Base-by-base conservation (phyloP, 2,113 vertebrate species). In the Pipra filicauda region DNA sequence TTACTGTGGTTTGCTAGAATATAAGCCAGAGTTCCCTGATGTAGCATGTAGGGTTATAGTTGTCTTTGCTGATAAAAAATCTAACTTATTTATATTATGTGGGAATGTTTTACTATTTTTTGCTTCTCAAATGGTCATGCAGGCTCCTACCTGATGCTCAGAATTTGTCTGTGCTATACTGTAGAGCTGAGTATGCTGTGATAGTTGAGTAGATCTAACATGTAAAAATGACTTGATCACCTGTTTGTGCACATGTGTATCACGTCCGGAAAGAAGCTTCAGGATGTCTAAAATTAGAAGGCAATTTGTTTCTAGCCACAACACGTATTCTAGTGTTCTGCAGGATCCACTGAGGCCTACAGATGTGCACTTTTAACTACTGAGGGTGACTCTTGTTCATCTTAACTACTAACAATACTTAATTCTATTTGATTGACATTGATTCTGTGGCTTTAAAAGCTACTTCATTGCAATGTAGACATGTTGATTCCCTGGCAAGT, bases 251-350 rank as follows among this genome's bases (percentile, higher is more conserved):
- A 11, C 11, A 7, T 13, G 6, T 44, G 2, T 31, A 5, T 43
- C 7, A 2, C 20, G 10, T 30, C 20, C 73, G 24, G 33, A 41
- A 55, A 27, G 74, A 69, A 80, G 44, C 33, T 92, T 55, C 27
- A 44, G 24, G 35, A 17, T 19, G 11, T 26, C 44, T 23, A 5
- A 24, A 41, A 8, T 16, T 61, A 14, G 11, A 43, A 49, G 22
- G 52, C 1, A 1, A 59, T 39, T 0, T 0, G 2, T 33, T 88
- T 77, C 57, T 58, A 73, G 54, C 41, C 11, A 7, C 21, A 52
- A 3, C 24, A 31, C 17, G 7, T n/a, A 7, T 33, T 73, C 51
- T 1, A 0, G 64, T 65, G 54, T 23, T 84, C 33, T 86, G 9
- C 39, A 61, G 35, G 26, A 21, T 41, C 88, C 43, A 37, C 23